Evolutionary conservation across 2,888 invertebrate species (phyloP), one percentile per base, ranked within the genome.

Genomic region (Melikaiella ostensackeni): DNA sequence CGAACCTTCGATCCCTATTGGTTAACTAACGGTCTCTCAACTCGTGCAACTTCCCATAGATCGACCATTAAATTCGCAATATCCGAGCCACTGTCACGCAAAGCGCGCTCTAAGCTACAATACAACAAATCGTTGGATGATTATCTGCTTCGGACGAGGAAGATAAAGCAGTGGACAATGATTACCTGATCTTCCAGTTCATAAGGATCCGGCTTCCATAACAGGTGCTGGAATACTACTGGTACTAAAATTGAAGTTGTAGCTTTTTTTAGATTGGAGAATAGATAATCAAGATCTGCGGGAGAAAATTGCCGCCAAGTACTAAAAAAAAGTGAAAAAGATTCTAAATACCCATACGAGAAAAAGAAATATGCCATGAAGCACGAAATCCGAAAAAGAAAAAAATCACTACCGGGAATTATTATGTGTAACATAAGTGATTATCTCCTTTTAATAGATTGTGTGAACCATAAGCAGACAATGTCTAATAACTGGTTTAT

Each of bases 121-220:
- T 66, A 30, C 66, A 66, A 66, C 66, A 66, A 66, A 66, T 66
- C 46, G 46, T 66, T 64, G 19, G 66, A 66, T 66, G 66, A 66
- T 66, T 66, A 66, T 66, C 46, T 66, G 9, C 46, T 66, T 19
- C 19, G n/a, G 66, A 50, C 46, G 27, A 66, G 19, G 30, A 46
- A 66, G 66, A 66, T 66, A 66, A 66, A 66, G 66, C 66, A 66
- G 24, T 66, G 66, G 16, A 66, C 66, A 46, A 66, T 66, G 42
- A 66, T 66, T 66, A 46, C 27, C 66, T 66, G 42, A 66, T 46
- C 38, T 21, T 66, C 27, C 5, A 66, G 42, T 42, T 16, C 42
- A 42, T 42, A 19, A 66, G 66, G 66, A 50, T 66, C 66, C 46
- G 46, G 66, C 30, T 50, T 66, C 27, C 1, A 27, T 27, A 46